These are phyloP conservation scores for Cottus gobio DNA, from an alignment of 2,113 vertebrate genomes.

Conservation along the genomic window DNA sequence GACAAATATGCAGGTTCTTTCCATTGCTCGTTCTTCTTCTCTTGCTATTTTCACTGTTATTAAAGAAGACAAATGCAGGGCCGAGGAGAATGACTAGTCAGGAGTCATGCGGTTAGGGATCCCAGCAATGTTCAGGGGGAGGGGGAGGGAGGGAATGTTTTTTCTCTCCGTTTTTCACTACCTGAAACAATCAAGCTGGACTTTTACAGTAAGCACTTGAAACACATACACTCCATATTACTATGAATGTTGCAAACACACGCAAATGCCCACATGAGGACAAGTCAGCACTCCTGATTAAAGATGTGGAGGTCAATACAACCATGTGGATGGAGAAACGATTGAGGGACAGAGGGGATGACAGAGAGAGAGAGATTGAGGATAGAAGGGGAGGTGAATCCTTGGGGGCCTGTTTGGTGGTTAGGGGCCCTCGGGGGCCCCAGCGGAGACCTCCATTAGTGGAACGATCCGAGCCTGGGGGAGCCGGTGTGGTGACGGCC, in stretches of 20 bases:
- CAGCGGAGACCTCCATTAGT: slow-evolving; percentile 77
- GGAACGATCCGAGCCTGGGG: slow-evolving; percentile 75
- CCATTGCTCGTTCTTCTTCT: slow-evolving; percentile 61
- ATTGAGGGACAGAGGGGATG: slow-evolving; percentile 55
- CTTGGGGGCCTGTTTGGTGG: slow-evolving; percentile 74
- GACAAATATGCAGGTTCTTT: slow-evolving; percentile 84
- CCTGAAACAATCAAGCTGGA: slow-evolving; percentile 61
- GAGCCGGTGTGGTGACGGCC: slow-evolving; percentile 50
- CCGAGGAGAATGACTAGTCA: slow-evolving; percentile 61
- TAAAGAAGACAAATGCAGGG: slow-evolving; percentile 74
- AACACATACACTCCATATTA: slow-evolving; percentile 26
- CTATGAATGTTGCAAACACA: slow-evolving; percentile 9
- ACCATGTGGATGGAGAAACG: slow-evolving; percentile 37
- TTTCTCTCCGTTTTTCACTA: slow-evolving; percentile 6
- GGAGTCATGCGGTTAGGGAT: slow-evolving; percentile 68
- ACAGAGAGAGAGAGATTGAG: slow-evolving; percentile 44
- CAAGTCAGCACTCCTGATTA: slow-evolving; percentile 48
- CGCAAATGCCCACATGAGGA: slow-evolving; percentile 20
- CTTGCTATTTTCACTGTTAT: slow-evolving; percentile 75
- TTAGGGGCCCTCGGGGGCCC: slow-evolving; percentile 68
- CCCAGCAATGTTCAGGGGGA: slow-evolving; percentile 51
- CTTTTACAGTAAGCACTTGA: slow-evolving; percentile 40
- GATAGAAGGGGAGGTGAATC: slow-evolving; percentile 41
- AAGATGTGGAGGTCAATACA: slow-evolving; percentile 58
- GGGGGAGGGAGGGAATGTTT: slow-evolving; percentile 4